Evolutionary conservation across 2,797 vertebrate species (phyloP).

Genomic region (Anisognathus igniventris): DNA sequence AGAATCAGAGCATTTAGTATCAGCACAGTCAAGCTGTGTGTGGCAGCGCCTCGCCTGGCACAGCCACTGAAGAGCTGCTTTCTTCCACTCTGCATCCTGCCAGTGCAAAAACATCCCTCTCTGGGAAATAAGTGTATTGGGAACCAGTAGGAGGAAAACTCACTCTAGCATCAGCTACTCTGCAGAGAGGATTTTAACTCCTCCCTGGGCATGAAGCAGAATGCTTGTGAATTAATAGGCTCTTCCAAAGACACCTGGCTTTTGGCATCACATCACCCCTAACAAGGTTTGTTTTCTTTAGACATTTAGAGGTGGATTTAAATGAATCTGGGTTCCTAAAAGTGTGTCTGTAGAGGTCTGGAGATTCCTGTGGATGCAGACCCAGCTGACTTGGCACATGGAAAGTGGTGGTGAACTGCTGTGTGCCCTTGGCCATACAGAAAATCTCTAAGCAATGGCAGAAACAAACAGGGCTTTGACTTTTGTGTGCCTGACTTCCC

Average conservation of each 20-base stretch:
- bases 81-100: background rate
- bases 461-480: background rate
- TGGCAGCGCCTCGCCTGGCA: background rate
- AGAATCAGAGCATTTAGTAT: background rate
- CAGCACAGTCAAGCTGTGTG: background rate
- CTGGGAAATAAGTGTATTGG: background rate
- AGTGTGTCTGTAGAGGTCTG: background rate
- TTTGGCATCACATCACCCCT: background rate
- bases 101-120: background rate
- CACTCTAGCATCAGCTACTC: background rate
- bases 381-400: background rate
- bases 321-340: background rate
- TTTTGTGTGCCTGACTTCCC: background rate
- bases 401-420: background rate
- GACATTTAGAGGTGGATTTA: background rate
- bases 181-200: background rate
- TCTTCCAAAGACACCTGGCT: background rate
- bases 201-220: background rate
- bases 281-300: background rate
- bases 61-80: background rate
- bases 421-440: accelerated
- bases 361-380: background rate
- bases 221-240: background rate
- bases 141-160: background rate
- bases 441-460: background rate